A percentile compares a stretch with the other conserved stretches of the same genome.
phyloP scores from a whole-genome alignment of 2,888 invertebrate genomes.

The Chrysolina americana region DNA sequence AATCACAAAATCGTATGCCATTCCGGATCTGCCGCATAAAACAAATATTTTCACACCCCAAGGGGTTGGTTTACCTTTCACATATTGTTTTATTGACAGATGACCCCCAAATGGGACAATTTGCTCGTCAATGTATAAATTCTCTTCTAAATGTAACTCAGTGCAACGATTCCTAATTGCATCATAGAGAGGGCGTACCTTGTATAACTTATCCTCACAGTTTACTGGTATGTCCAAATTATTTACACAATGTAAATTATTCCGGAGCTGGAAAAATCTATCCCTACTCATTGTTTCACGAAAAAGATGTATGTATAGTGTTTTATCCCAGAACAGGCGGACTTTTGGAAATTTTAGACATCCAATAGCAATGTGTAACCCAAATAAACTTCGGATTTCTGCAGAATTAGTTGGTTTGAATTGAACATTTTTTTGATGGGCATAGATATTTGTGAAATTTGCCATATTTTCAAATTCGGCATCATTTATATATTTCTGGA shows the following conservation, averaged over 20 bases:
- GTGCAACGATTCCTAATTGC: constrained; percentile 14
- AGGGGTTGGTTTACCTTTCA: no score
- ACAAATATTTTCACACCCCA: no score
- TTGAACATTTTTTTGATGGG: not conserved
- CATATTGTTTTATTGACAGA: no score
- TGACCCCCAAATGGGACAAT: not conserved
- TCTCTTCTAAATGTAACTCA: constrained; percentile 12
- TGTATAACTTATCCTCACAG: constrained; percentile 11
- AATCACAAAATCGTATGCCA: constrained; percentile 12
- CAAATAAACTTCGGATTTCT: constrained; percentile 9
- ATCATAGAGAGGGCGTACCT: constrained; percentile 1
- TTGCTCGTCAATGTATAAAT: not conserved
- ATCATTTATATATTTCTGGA: not conserved
- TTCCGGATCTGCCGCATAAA: constrained; percentile 7
- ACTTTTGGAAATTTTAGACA: constrained; percentile 15
- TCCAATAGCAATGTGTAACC: constrained; percentile 14
- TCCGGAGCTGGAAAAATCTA: constrained; percentile 19
- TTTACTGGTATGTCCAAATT: no score
- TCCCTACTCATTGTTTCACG: constrained; percentile 13
- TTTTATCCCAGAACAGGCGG: constrained; percentile 12
- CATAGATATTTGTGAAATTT: constrained; percentile 9
- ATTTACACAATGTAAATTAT: constrained; percentile 10
- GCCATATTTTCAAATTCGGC: constrained; percentile 7
- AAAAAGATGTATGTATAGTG: constrained; percentile 11
- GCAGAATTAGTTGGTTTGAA: constrained; percentile 1